Evolutionary conservation across 2,113 vertebrate genomes (phyloP).

Genomic region (Sprattus sprattus): DNA sequence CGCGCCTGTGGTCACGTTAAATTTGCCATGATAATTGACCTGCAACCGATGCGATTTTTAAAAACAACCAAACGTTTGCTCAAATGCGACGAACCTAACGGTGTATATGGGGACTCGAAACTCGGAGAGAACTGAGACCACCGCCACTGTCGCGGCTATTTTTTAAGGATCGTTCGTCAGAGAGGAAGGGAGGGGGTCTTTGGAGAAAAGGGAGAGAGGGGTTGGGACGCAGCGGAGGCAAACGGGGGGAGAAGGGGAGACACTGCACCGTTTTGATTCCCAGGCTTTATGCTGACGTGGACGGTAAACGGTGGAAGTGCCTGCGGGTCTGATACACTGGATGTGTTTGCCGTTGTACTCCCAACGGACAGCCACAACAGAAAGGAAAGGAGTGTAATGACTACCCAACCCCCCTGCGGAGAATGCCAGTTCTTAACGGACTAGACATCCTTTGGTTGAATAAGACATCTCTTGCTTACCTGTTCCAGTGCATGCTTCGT

Average conservation of each 20-base stretch:
- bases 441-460: background rate
- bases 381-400: background rate
- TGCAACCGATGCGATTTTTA: background rate
- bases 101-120: background rate
- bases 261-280: slow-evolving; percentile 16
- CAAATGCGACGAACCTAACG: background rate
- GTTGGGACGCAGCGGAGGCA: background rate
- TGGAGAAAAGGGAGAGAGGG: slow-evolving; percentile 20
- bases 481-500: background rate
- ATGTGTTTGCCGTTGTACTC: slow-evolving; percentile 4
- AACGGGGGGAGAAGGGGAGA: slow-evolving; percentile 15
- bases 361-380: background rate
- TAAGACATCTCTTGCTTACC: background rate
- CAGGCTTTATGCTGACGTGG: slow-evolving; percentile 44
- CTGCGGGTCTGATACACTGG: slow-evolving; percentile 24
- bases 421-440: background rate
- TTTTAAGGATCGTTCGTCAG: slow-evolving; percentile 11
- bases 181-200: slow-evolving; percentile 16
- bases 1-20: slow-evolving; percentile 3
- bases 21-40: background rate
- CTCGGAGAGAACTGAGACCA: background rate
- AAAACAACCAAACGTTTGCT: background rate
- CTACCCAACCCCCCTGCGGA: background rate
- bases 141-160: slow-evolving; percentile 15
- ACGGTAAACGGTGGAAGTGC: slow-evolving; percentile 30